Conservation (phyloP, 1,140 invertebrate species). For the Cataglyphis hispanica region DNA sequence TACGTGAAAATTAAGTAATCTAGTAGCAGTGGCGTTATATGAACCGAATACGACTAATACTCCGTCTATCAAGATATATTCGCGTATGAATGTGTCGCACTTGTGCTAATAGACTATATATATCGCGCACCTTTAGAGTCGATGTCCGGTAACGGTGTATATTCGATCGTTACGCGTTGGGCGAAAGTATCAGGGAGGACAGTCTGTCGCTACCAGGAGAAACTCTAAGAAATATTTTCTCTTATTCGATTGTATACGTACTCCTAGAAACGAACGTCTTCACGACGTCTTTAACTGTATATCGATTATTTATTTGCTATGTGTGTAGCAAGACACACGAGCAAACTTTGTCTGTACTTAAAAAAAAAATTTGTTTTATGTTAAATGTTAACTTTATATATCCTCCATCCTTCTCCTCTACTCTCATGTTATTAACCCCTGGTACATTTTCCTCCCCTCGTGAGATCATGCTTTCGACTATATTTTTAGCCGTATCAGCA, state of each 20-base stretch:
- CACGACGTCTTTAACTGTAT: background rate
- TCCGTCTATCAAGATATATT: background rate
- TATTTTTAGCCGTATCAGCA: constrained; percentile 27
- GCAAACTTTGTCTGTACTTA: background rate
- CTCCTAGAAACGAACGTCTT: constrained; percentile 58
- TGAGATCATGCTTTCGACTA: background rate
- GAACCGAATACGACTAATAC: background rate
- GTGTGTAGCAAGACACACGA: background rate
- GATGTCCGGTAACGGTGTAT: constrained; percentile 67
- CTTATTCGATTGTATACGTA: constrained; percentile 25
- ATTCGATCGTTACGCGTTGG: constrained; percentile 56
- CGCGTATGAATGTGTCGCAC: background rate
- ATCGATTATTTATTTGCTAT: background rate
- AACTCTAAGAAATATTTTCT: constrained; percentile 72
- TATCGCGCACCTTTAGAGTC: constrained; percentile 37
- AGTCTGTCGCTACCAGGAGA: constrained; percentile 73
- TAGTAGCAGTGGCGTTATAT: background rate
- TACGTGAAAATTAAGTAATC: background rate
- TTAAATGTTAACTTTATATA: background rate
- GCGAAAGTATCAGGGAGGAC: constrained; percentile 69
- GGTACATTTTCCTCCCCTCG: no score
- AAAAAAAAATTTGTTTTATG: constrained; percentile 1
- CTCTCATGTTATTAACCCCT: background rate
- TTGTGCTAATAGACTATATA: constrained; percentile 13
- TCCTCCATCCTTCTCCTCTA: background rate